A percentile compares a stretch with the other conserved stretches of the same genome.
Conservation (phyloP, 2,797 vertebrate genomes). For the Gallirallus australis region DNA sequence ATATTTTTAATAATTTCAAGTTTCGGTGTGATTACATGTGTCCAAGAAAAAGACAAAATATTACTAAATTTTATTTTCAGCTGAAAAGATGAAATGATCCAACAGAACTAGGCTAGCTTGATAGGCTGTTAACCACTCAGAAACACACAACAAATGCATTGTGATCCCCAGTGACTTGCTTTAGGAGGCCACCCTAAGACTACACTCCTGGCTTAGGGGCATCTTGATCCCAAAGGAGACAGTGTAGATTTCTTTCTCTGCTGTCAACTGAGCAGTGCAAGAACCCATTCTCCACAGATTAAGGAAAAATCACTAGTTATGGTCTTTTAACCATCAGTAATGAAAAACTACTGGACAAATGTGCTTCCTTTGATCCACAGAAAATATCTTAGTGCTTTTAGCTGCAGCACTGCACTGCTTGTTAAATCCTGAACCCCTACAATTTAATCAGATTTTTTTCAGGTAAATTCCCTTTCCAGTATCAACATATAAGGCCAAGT, state of each 20-base stretch:
- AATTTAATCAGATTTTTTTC: not conserved
- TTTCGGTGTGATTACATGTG: not conserved
- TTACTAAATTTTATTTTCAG: not conserved
- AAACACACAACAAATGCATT: not conserved
- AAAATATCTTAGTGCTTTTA: not conserved
- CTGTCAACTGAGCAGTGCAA: not conserved
- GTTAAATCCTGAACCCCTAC: not conserved
- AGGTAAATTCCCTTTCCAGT: not conserved
- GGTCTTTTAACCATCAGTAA: not conserved
- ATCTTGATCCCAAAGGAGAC: not conserved
- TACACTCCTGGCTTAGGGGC: accelerated
- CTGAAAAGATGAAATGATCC: not conserved
- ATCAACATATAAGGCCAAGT: not conserved
- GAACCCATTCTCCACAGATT: accelerated
- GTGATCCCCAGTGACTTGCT: not conserved
- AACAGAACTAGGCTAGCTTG: not conserved
- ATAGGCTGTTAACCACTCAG: not conserved
- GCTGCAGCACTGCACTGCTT: not conserved
- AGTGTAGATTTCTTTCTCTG: not conserved
- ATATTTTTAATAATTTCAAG: not conserved
- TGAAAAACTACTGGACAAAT: not conserved
- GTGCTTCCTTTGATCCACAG: not conserved
- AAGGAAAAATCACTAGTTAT: not conserved
- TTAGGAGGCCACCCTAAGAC: not conserved
- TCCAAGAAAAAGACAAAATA: not conserved